phyloP scores from a whole-genome alignment of 23 tunicate species.

The Aplidium turbinatum region DNA sequence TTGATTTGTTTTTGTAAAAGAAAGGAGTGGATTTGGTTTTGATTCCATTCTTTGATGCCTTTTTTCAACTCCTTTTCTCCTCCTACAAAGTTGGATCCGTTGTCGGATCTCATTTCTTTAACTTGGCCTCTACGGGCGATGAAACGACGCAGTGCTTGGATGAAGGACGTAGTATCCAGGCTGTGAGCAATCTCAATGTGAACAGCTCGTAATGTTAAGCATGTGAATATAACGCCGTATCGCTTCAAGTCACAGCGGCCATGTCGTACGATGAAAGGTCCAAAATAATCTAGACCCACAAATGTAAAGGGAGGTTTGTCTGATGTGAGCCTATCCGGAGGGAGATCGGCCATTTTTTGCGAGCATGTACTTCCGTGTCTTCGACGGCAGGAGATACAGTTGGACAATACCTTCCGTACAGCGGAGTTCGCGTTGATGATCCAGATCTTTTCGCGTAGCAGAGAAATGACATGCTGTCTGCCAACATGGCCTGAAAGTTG shows the following conservation, averaged over 20 bases:
- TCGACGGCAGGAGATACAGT: background rate
- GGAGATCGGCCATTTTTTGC: conserved; percentile 18
- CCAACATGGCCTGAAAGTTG: conserved; percentile 25
- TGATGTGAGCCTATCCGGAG: background rate
- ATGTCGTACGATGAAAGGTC: background rate
- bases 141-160: conserved; percentile 34
- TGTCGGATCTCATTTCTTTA: conserved; percentile 20
- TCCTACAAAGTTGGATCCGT: conserved; percentile 49
- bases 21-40: background rate
- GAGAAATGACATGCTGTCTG: conserved; percentile 19
- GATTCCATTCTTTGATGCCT: background rate
- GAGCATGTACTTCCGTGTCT: background rate
- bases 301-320: conserved; percentile 4
- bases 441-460: conserved; percentile 34
- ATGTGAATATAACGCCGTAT: conserved; percentile 19
- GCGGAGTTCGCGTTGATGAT: conserved; percentile 10
- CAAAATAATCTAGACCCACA: conserved; percentile 5
- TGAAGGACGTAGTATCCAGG: conserved; percentile 30
- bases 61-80: conserved; percentile 3
- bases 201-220: conserved; percentile 1
- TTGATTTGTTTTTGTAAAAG: background rate
- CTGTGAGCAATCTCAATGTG: conserved; percentile 10
- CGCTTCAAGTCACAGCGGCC: background rate
- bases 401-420: background rate
- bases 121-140: conserved; percentile 29